Conservation (phyloP, 1,140 invertebrate species). For the Drosophila malerkotliana region DNA sequence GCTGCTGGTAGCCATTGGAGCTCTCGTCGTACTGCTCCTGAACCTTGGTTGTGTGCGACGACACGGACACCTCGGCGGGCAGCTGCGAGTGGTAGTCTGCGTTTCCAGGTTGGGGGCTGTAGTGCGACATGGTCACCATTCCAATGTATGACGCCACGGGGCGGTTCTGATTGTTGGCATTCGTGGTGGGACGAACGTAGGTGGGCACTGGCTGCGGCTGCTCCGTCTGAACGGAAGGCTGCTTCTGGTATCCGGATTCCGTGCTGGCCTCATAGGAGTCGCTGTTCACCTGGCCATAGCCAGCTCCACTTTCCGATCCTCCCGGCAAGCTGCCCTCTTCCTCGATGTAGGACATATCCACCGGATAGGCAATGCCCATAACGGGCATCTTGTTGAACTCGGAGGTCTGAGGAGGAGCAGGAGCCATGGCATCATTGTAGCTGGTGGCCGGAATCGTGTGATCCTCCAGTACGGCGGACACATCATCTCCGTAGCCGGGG, state of each 20-base stretch:
- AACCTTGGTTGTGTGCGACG: slow-evolving; percentile 77
- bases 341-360: slow-evolving; percentile 78
- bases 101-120: slow-evolving; percentile 38
- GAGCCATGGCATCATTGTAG: slow-evolving; percentile 60
- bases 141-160: slow-evolving; percentile 75
- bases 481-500: slow-evolving; percentile 61
- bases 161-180: slow-evolving; percentile 49
- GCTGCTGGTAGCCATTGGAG: slow-evolving; percentile 46
- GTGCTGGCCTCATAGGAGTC: slow-evolving; percentile 59
- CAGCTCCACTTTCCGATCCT: slow-evolving; percentile 4
- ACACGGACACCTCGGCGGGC: slow-evolving; percentile 73
- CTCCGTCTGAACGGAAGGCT: slow-evolving; percentile 54
- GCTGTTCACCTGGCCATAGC: slow-evolving; percentile 37
- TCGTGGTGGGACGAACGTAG: slow-evolving; percentile 60
- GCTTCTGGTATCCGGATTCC: slow-evolving; percentile 55
- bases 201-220: slow-evolving; percentile 42
- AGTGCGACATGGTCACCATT: slow-evolving; percentile 76
- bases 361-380: slow-evolving; percentile 74
- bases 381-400: slow-evolving; percentile 81
- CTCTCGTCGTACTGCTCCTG: slow-evolving; percentile 58
- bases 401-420: slow-evolving; percentile 58
- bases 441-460: slow-evolving; percentile 71
- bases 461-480: slow-evolving; percentile 62
- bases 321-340: slow-evolving; percentile 44
- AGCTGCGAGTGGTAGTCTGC: slow-evolving; percentile 34